Base-by-base conservation (phyloP, 1,140 invertebrate genomes). In the Orchestia grillus region DNA sequence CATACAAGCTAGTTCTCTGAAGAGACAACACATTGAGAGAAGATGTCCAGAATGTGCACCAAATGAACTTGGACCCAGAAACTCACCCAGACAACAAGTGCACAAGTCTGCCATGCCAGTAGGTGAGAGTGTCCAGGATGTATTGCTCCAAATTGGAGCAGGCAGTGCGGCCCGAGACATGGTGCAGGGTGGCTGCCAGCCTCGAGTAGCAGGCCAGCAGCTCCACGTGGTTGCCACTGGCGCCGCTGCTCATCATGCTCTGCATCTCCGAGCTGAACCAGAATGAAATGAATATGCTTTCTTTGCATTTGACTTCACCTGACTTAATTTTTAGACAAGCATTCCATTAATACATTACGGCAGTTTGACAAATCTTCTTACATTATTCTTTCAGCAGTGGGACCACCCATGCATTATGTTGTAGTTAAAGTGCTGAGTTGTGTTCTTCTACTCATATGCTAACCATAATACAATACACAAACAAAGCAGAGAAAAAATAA, bases 51-150 rank as follows among this genome's bases (percentile, higher is more conserved):
- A 77, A 77, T 36, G 36, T 23, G 28, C 11, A 77, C 11, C 36
- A 77, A 77, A 77, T 77, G 11, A 53, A 36, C 28, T 3, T 77
- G 36, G 62, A 3, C 1, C 11, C 11, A 77, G 1, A 36, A 3
- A 77, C 62, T 77, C 62, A 77, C 62, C 11, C 62, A 36, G 62
- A 15, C 36, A 77, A 36, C 62, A 77, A 77, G 62, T 40, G 44
- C 36, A 94, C 92, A 3, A 94, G 92, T 94, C 92, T 44, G 43
- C 47, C 36, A n/a, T 94, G 92, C 92, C 92, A 94, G 92, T 94
- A 94, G 40, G 43, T 45, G 44, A 94, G 92, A 11, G 92, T 94
- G 92, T 94, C 92, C 8, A 94, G 44, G 11, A 94, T 47, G 44
- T 41, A 94, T 0, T 40, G 92, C 44, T 94, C 92, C 92, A 94